Conservation (phyloP, 2,113 vertebrate species). For the Danio rerio region GRCz12tu NC_133192.1:26418001-26418500, state of each 20-base stretch:
- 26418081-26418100: conserved; percentile 34
- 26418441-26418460: neutral
- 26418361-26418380: neutral
- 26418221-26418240: neutral
- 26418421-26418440: neutral
- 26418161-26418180: conserved; percentile 57
- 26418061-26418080: conserved; percentile 4
- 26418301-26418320: neutral
- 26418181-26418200: conserved; percentile 48
- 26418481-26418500: neutral
- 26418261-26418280: neutral
- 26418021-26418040: neutral
- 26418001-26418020: no score
- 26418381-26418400: neutral
- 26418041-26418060: neutral
- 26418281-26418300: neutral
- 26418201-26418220: neutral
- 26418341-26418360: neutral
- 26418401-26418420: neutral
- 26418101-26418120: conserved; percentile 53
- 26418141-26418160: conserved; percentile 55
- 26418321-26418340: neutral
- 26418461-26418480: neutral
- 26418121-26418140: conserved; percentile 54
- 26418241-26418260: neutral